phyloP scores from a whole-genome alignment of 2,113 vertebrate species.

The Lepus europaeus region DNA sequence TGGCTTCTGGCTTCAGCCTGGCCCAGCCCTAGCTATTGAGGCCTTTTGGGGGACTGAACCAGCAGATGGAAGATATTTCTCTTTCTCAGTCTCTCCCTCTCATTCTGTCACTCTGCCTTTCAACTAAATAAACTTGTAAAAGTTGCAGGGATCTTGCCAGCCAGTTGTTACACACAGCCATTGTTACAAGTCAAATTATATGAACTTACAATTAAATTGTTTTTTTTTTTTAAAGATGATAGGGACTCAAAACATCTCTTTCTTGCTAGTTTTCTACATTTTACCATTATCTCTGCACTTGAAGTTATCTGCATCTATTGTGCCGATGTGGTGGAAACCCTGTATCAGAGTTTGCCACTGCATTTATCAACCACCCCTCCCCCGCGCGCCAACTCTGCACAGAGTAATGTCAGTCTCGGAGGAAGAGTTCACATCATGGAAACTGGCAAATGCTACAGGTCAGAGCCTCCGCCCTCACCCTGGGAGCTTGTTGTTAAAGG shows the following conservation, averaged over 20 bases:
- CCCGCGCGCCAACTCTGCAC: accelerated
- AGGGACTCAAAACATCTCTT: neutral
- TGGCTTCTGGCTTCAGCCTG: too few species aligned
- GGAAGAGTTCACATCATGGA: neutral
- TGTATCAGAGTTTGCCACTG: accelerated
- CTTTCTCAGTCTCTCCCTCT: too few species aligned
- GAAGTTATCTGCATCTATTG: accelerated
- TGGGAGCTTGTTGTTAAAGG: neutral
- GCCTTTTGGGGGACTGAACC: too few species aligned
- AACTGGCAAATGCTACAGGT: neutral
- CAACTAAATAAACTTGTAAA: too few species aligned
- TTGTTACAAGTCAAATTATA: neutral
- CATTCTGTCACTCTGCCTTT: too few species aligned
- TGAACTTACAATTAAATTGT: neutral
- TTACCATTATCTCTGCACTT: too few species aligned
- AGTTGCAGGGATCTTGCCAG: neutral
- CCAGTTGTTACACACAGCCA: accelerated
- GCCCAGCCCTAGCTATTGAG: too few species aligned
- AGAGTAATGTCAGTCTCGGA: accelerated
- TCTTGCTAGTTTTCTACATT: neutral
- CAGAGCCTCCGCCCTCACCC: neutral
- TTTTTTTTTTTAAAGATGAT: neutral
- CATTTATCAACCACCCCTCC: too few species aligned
- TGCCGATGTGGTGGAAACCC: accelerated
- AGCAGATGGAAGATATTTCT: too few species aligned